A percentile compares a stretch with the other conserved stretches of the same genome.
These are phyloP conservation scores for Camelus dromedarius DNA, from an alignment of 2,113 vertebrate species.

Conservation along the genomic window DNA sequence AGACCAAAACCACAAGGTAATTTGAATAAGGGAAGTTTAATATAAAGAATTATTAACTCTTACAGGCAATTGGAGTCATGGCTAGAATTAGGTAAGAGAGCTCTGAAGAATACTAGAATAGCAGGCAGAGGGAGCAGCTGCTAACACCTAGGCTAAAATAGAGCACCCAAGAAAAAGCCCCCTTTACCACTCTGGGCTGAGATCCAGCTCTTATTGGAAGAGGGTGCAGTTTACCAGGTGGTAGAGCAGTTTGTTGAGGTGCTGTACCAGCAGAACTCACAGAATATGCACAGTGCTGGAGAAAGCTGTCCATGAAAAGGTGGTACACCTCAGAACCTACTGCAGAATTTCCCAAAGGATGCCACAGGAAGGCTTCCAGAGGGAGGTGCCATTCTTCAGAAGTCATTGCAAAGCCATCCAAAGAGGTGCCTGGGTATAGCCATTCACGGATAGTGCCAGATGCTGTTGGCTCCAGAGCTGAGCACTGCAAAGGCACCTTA, in stretches of 20 bases:
- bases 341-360: neutral
- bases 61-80: neutral
- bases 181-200: neutral
- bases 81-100: neutral
- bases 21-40: neutral
- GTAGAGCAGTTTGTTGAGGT: neutral
- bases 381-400: neutral
- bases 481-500: neutral
- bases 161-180: neutral
- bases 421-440: neutral
- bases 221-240: neutral
- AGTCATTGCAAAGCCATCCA: neutral
- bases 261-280: neutral
- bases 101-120: neutral
- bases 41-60: neutral
- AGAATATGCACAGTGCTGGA: neutral
- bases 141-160: neutral
- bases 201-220: neutral
- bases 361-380: neutral
- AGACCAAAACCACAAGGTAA: constrained; percentile 16
- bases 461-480: neutral
- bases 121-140: neutral
- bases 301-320: neutral
- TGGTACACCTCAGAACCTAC: neutral
- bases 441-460: neutral